phyloP scores from a whole-genome alignment of 2,797 vertebrate genomes.

The Poeciliopsis paucimaculata region DNA sequence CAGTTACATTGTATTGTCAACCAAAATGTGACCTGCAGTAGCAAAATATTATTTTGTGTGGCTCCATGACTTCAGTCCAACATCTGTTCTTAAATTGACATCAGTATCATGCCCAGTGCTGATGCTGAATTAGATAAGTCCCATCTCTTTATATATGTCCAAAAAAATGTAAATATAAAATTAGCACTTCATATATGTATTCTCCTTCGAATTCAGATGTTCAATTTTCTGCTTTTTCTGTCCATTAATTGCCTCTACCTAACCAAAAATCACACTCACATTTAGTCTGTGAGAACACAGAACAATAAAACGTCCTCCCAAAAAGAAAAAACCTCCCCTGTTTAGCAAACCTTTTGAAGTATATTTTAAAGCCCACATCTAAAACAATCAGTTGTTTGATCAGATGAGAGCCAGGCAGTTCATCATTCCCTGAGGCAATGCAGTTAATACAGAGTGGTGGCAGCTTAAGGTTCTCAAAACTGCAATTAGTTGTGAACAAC shows the following conservation, averaged over 20 bases:
- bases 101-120: not conserved
- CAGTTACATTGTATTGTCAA: not conserved
- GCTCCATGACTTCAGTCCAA: not conserved
- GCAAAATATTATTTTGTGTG: not conserved
- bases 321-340: not conserved
- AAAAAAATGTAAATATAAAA: not conserved
- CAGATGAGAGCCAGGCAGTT: conserved; percentile 5
- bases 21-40: not conserved
- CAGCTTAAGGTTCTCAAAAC: not conserved
- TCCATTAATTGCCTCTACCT: not conserved
- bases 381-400: conserved; percentile 16
- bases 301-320: not conserved
- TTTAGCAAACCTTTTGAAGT: conserved; percentile 9
- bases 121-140: not conserved
- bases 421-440: conserved; percentile 1
- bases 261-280: not conserved
- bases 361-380: not conserved
- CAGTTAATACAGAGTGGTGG: conserved; percentile 5
- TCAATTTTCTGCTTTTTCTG: not conserved
- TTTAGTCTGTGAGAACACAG: conserved; percentile 3
- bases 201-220: not conserved
- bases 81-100: not conserved
- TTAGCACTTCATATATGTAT: not conserved
- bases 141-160: not conserved
- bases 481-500: not conserved